These are phyloP conservation scores for Oxyruncus cristatus DNA, from an alignment of 2,113 vertebrate species.

Conservation along the genomic window DNA sequence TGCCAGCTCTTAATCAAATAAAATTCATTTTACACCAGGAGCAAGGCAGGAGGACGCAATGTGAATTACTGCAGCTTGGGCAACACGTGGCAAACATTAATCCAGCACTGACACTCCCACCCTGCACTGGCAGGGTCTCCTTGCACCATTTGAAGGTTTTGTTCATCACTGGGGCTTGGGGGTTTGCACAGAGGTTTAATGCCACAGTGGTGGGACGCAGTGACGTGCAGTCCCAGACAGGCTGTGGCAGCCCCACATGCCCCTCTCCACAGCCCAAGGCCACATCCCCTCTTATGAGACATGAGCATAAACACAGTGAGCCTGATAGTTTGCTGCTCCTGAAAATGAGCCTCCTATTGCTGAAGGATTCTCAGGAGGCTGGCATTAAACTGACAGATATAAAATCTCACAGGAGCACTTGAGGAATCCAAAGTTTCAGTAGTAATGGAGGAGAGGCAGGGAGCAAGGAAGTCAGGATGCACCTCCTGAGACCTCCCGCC, in stretches of 20 bases:
- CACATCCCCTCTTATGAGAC: fast-evolving
- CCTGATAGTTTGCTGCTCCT: not conserved
- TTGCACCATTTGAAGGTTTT: not conserved
- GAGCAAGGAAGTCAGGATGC: not conserved
- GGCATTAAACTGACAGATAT: not conserved
- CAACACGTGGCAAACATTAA: not conserved
- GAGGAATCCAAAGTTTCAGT: not conserved
- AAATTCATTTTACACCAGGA: not conserved
- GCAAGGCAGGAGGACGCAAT: not conserved
- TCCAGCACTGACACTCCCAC: not conserved
- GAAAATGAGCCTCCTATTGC: not conserved
- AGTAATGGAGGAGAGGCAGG: not conserved
- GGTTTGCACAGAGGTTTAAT: not conserved
- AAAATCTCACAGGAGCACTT: not conserved
- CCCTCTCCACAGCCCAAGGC: not conserved
- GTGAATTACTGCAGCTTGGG: not conserved
- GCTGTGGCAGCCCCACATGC: fast-evolving
- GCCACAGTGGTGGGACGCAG: fast-evolving
- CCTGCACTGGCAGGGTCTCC: not conserved
- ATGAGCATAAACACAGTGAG: not conserved
- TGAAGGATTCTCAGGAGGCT: not conserved
- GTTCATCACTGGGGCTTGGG: not conserved
- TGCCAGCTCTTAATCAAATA: too few species aligned
- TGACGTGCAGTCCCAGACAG: not conserved
- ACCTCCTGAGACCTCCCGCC: fast-evolving